Percentiles rank a stretch among this genome's conserved stretches.
Conservation (phyloP, 30 jellyfish, hydroid and myxozoan species). For the Chironex yamaguchii region DNA sequence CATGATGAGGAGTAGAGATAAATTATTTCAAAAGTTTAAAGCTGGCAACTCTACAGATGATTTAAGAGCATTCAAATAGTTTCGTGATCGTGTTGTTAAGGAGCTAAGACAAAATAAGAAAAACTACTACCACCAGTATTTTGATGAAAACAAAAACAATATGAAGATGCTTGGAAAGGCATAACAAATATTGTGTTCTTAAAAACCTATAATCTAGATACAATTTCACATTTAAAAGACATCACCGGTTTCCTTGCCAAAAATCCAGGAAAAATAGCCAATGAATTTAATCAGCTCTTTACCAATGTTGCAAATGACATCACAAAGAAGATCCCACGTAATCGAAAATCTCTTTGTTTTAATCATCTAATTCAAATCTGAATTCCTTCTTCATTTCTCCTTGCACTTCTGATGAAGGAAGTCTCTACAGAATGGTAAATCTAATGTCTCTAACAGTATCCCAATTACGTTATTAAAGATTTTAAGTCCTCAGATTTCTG, state of each 20-base stretch:
- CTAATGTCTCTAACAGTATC: no score
- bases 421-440: not conserved
- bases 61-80: conserved; percentile 8
- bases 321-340: conserved; percentile 61
- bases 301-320: conserved; percentile 52
- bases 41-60: conserved; percentile 11
- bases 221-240: conserved; percentile 43
- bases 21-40: not conserved
- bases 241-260: conserved; percentile 15
- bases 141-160: no score
- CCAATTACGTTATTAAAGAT: conserved; percentile 20
- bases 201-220: conserved; percentile 41
- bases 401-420: conserved; percentile 44
- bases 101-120: conserved; percentile 17
- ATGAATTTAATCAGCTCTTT: conserved; percentile 34
- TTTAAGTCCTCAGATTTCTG: conserved; percentile 6
- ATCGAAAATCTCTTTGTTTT: conserved; percentile 48
- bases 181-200: not conserved
- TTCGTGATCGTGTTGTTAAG: conserved; percentile 17
- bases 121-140: no score
- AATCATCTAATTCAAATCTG: conserved; percentile 35
- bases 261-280: conserved; percentile 43
- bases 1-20: conserved; percentile 17
- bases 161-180: no score
- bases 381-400: conserved; percentile 46